phyloP scores from a whole-genome alignment of 1,140 invertebrate genomes.

The Drosophila arawakana region DNA sequence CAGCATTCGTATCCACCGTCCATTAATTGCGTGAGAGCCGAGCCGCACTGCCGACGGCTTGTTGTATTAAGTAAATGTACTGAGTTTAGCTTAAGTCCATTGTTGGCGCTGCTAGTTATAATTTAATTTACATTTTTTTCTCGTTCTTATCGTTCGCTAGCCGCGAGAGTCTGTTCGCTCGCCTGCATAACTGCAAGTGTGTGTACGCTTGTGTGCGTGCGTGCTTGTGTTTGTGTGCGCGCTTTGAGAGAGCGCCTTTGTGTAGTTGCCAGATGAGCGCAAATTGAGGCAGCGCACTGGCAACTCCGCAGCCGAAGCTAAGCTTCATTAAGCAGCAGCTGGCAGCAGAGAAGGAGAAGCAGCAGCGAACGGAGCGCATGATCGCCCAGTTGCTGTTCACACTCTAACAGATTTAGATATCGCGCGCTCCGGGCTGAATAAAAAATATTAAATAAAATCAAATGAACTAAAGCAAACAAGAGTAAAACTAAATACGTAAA shows the following conservation, averaged over 20 bases:
- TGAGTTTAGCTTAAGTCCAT: slow-evolving; percentile 61
- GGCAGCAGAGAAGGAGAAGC: slow-evolving; percentile 27
- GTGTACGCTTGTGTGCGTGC: slow-evolving; percentile 17
- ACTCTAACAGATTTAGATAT: slow-evolving; percentile 75
- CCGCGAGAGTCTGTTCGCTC: slow-evolving; percentile 20
- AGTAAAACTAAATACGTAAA: slow-evolving; percentile 32
- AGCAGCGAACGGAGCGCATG: slow-evolving; percentile 52
- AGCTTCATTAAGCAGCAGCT: slow-evolving; percentile 67
- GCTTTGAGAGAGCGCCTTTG: slow-evolving; percentile 20
- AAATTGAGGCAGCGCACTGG: slow-evolving; percentile 42
- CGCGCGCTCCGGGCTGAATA: slow-evolving; percentile 46
- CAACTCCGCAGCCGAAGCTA: slow-evolving; percentile 62
- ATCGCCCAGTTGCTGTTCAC: slow-evolving; percentile 70
- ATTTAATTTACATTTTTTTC: slow-evolving; percentile 79
- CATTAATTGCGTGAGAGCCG: slow-evolving; percentile 51
- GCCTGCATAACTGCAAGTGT: too few relatives aligned
- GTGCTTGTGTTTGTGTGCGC: slow-evolving; percentile 8
- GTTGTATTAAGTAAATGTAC: slow-evolving; percentile 39
- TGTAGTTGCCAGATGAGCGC: slow-evolving; percentile 56
- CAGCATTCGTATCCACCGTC: slow-evolving; percentile 31
- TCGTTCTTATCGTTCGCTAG: slow-evolving; percentile 52
- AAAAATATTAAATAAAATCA: slow-evolving; percentile 43
- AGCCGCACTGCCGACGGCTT: neutral
- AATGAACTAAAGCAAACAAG: slow-evolving; percentile 37
- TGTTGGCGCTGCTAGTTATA: slow-evolving; percentile 74